phyloP scores from a whole-genome alignment of 1,140 invertebrate species.

The Hycleus phaleratus region DNA sequence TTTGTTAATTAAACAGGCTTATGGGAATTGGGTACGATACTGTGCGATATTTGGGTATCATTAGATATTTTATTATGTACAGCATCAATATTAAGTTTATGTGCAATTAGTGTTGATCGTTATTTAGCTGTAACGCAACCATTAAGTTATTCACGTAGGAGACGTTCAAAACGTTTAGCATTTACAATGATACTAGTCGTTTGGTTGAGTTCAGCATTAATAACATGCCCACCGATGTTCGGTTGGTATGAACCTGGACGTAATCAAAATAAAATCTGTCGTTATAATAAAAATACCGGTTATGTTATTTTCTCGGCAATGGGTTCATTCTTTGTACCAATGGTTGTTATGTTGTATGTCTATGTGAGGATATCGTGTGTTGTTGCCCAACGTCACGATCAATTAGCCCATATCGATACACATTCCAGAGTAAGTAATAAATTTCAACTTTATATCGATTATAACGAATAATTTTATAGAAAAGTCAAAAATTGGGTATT shows the following conservation, averaged over 20 bases:
- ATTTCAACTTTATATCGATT: neutral
- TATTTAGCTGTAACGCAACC: slow-evolving; percentile 83
- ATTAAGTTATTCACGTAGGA: slow-evolving; percentile 67
- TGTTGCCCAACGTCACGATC: slow-evolving; percentile 56
- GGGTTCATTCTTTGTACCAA: slow-evolving; percentile 87
- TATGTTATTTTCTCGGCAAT: slow-evolving; percentile 88
- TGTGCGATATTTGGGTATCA: slow-evolving; percentile 87
- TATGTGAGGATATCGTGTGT: slow-evolving; percentile 83
- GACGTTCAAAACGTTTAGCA: slow-evolving; percentile 69
- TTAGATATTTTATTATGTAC: slow-evolving; percentile 90
- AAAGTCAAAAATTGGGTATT: slow-evolving; percentile 34
- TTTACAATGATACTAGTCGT: slow-evolving; percentile 73
- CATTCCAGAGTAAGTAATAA: slow-evolving; percentile 26
- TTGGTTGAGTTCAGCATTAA: slow-evolving; percentile 71
- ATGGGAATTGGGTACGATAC: slow-evolving; percentile 69
- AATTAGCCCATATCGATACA: slow-evolving; percentile 36
- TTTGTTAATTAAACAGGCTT: slow-evolving; percentile 44
- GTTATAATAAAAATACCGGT: slow-evolving; percentile 72
- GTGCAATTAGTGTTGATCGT: slow-evolving; percentile 78
- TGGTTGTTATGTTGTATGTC: slow-evolving; percentile 86
- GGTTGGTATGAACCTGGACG: slow-evolving; percentile 64
- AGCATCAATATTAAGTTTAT: slow-evolving; percentile 69
- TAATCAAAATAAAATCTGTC: slow-evolving; percentile 48
- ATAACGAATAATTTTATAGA: slow-evolving; percentile 27
- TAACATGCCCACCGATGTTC: slow-evolving; percentile 77